Base-by-base conservation (phyloP, 2,113 vertebrate genomes). In the Ploceus nigricollis region DNA sequence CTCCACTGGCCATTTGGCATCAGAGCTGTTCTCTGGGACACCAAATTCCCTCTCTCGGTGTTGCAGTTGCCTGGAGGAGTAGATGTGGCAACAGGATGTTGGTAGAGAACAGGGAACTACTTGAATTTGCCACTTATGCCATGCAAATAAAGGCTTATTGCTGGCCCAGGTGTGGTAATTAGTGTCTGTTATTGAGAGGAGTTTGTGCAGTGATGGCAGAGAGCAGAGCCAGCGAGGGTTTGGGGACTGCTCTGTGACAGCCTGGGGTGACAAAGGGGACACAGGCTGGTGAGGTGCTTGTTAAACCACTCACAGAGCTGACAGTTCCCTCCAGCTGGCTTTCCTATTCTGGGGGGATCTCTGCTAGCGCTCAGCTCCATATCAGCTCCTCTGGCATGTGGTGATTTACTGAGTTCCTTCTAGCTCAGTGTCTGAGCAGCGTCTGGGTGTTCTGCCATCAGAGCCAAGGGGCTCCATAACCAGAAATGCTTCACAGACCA, bases 31-130 rank as follows among this genome's bases (percentile, higher is more conserved):
- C 56, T 88, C 88, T 40, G 93, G 40, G 76, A 92, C 89, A 51
- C 93, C 90, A 83, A 42, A 95, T 95, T 94, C 92, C 86, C 90
- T 83, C 44, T 4, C 87, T 93, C 8, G 0, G 68, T 70, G 51
- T 77, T 88, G 90, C 90, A 73, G 92, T 92, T 96, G 93, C 95
- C 95, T 95, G 93, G 94, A 93, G 95, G 92, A 93, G 92, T 83
- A 79, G 89, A 95, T 97, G 96, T 91, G 94, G 94, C 87, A 95
- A 95, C 96, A 95, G 93, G 96, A 93, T 96, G 94, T 88, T 95
- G 96, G 92, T 95, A 81, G 90, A 96, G 95, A 96, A 83, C 71
- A 86, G 94, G 93, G 96, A 97, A 86, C 94, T 92, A 65, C 93
- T 94, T 71, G 64, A 94, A 81, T 93, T 93, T 93, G 61, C 85